Conservation (phyloP, 2,113 vertebrate species). For the Ahaetulla prasina region DNA sequence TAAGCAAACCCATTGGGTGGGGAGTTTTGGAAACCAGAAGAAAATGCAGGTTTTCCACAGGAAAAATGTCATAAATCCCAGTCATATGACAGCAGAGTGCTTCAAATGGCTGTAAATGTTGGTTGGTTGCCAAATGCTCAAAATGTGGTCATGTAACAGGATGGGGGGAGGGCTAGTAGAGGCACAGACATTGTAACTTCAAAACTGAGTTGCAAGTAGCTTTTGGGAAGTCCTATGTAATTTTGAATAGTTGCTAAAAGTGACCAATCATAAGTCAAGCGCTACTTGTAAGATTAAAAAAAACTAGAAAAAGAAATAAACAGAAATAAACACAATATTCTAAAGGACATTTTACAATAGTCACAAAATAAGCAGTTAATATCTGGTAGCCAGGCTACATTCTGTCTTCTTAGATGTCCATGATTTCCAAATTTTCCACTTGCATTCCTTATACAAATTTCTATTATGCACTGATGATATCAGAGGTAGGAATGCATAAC, state of each 20-base stretch:
- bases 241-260: too few species aligned
- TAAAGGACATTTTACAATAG: background rate
- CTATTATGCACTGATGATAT: background rate
- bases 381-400: background rate
- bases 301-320: background rate
- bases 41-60: background rate
- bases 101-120: background rate
- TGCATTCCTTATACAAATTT: background rate
- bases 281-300: background rate
- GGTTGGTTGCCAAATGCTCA: too few species aligned
- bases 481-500: background rate
- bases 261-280: too few species aligned
- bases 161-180: too few species aligned
- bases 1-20: background rate
- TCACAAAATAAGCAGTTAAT: background rate
- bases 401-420: background rate
- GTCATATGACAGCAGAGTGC: background rate
- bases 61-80: background rate
- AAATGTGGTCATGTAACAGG: too few species aligned
- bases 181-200: background rate
- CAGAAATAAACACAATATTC: background rate
- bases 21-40: background rate
- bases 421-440: background rate
- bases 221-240: background rate
- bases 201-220: background rate